Base-by-base conservation (phyloP, 2,113 vertebrate genomes). In the Erpornis zantholeuca region DNA sequence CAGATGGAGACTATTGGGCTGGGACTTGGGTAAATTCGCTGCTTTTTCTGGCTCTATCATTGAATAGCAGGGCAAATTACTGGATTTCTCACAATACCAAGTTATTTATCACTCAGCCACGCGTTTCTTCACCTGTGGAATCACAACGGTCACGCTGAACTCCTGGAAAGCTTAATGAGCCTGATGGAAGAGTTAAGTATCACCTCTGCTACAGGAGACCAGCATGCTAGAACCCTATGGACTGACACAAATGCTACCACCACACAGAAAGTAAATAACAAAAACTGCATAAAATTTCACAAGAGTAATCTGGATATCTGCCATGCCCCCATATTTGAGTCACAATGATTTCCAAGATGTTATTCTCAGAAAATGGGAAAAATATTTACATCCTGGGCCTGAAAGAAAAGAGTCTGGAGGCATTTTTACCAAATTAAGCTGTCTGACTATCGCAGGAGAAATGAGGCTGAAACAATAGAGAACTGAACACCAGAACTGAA, bases 231-330 rank as follows among this genome's bases (percentile, higher is more conserved):
- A 36, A 56, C 27, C 1, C 0, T 7, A 49, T n/a, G 45, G 36
- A 11, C 1, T 45, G 89, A 45, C 76, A 50, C n/a, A 50, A 47
- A 28, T 31, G 40, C 40, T 69, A 44, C 42, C 35, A 42, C 23
- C 9, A 81, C 21, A 53, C 2, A 31, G 36, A 68, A 63, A 24
- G 50, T 20, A 69, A 93, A 33, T 36, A 81, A 91, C 44, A 82
- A 52, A 33, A 79, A 10, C 0, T 0, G 1, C 36, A 8, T 5
- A 18, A n/a, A 25, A 38, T 72, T 65, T 50, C 7, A 1, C 59
- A 49, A 33, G 7, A 86, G 59, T 13, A 50, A 33, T 21, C n/a
- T 83, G 50, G 45, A 2, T 40, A 24, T 65, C 64, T 83, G 40
- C 53, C 45, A 42, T 53, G 28, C 9, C 44, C 11, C 22, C 15